phyloP scores from a whole-genome alignment of 2,888 invertebrate genomes.

The Stenodema calcarata region DNA sequence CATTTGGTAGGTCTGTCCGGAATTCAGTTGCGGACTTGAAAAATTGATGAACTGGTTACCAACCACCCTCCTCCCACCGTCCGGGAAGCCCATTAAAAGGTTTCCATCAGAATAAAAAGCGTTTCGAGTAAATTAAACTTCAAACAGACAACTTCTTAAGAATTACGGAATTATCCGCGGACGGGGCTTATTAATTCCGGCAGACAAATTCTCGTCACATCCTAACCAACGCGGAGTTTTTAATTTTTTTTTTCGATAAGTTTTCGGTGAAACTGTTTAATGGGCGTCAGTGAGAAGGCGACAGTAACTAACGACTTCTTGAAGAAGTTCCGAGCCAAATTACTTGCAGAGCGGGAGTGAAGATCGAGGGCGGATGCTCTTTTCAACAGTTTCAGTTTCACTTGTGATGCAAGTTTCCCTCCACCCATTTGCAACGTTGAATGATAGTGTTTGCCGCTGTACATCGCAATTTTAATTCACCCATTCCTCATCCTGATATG shows the following conservation, averaged over 20 bases:
- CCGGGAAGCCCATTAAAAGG: too few relatives aligned
- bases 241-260: background rate
- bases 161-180: background rate
- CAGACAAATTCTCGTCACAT: background rate
- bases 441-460: background rate
- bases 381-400: background rate
- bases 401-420: background rate
- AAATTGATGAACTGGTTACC: too few relatives aligned
- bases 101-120: background rate
- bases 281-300: background rate
- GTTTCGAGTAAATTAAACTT: background rate
- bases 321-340: background rate
- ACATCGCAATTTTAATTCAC: background rate
- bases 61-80: too few relatives aligned
- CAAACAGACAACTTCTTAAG: background rate
- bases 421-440: background rate
- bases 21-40: too few relatives aligned
- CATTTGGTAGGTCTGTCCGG: too few relatives aligned
- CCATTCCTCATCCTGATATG: too few relatives aligned
- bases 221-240: background rate
- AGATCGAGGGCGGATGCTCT: background rate
- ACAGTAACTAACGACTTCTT: background rate
- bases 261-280: background rate
- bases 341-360: background rate
- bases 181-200: background rate